These are phyloP conservation scores for Poecilia velifera DNA, from an alignment of 2,797 vertebrate species.

Conservation along the genomic window DNA sequence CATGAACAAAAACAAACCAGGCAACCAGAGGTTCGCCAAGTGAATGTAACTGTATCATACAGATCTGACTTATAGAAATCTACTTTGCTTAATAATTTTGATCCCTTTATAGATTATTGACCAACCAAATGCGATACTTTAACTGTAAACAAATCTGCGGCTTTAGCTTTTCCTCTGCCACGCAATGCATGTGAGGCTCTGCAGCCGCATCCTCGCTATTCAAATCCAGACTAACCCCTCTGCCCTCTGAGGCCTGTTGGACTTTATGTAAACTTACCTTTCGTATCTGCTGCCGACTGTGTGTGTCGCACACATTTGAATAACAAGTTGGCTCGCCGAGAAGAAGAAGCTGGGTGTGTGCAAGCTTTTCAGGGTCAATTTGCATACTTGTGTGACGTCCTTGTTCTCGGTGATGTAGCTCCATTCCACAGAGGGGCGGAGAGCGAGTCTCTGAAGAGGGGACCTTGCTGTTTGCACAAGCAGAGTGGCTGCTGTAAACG, in stretches of 20 bases:
- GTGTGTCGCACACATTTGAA: conserved; percentile 23
- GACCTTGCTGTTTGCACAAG: conserved; percentile 47
- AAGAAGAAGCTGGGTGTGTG: conserved; percentile 19
- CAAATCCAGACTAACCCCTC: conserved; percentile 42
- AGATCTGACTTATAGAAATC: neutral
- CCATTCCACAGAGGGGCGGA: conserved; percentile 37
- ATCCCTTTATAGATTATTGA: neutral
- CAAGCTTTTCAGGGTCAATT: conserved; percentile 27
- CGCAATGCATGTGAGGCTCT: conserved; percentile 10
- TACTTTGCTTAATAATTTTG: neutral
- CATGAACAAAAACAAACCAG: neutral
- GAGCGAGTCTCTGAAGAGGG: conserved; percentile 34
- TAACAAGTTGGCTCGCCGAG: conserved; percentile 11
- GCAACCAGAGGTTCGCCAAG: neutral
- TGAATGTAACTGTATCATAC: neutral
- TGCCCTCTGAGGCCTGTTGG: neutral
- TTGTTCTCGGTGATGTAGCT: conserved; percentile 31
- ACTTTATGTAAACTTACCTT: conserved; percentile 29
- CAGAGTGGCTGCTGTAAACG: conserved; percentile 38
- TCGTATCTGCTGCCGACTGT: conserved; percentile 1
- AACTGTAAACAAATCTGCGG: conserved; percentile 6
- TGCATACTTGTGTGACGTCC: conserved; percentile 43
- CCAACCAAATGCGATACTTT: neutral
- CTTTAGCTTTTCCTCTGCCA: conserved; percentile 5
- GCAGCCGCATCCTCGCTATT: conserved; percentile 38